phyloP scores from a whole-genome alignment of 1,140 invertebrate genomes.

The Stegodyphus dumicola region DNA sequence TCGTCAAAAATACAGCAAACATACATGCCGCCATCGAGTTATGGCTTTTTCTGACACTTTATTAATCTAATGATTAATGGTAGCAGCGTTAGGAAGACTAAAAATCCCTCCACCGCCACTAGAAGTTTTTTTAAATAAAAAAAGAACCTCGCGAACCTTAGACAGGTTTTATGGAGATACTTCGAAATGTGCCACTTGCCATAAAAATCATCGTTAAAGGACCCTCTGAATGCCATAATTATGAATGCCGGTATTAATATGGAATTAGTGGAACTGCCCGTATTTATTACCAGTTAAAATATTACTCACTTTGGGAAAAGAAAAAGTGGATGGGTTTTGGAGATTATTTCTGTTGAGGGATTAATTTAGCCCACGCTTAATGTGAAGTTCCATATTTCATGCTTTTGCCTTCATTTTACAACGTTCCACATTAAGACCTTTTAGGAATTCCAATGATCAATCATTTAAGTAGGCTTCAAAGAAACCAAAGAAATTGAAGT shows the following conservation, averaged over 20 bases:
- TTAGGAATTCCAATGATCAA: conserved; percentile 22
- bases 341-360: conserved; percentile 49
- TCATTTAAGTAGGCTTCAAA: conserved; percentile 16
- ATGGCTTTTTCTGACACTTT: conserved; percentile 29
- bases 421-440: conserved; percentile 10
- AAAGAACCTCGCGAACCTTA: not conserved
- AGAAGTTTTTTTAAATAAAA: conserved; percentile 26
- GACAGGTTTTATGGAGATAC: conserved; percentile 38
- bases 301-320: conserved; percentile 2
- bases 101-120: conserved; percentile 2
- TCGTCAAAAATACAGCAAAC: too few species aligned
- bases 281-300: conserved; percentile 57
- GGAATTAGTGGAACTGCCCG: conserved; percentile 51
- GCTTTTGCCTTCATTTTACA: conserved; percentile 4
- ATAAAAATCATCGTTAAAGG: conserved; percentile 52
- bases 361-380: conserved; percentile 30
- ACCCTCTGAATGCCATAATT: conserved; percentile 43
- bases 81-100: conserved; percentile 3
- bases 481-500: not conserved
- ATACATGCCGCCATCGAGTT: not conserved
- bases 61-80: conserved; percentile 57
- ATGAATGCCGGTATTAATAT: conserved; percentile 49
- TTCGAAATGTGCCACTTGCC: conserved; percentile 34
- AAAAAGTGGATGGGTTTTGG: conserved; percentile 22
- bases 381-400: conserved; percentile 27